phyloP scores from a whole-genome alignment of 2,113 vertebrate genomes.

The Carollia perspicillata region DNA sequence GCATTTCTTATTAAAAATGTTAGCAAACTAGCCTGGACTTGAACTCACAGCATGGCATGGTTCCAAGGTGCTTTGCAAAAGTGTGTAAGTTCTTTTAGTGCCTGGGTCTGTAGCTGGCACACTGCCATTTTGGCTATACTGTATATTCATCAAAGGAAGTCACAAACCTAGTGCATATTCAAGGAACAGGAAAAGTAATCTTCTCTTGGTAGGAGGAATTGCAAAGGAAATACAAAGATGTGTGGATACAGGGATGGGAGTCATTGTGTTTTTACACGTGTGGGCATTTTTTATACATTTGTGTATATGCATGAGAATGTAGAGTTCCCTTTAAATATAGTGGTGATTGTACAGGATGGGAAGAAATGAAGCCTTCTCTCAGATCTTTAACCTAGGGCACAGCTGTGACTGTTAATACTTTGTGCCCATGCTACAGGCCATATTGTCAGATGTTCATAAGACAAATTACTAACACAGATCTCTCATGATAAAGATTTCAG shows the following conservation, averaged over 20 bases:
- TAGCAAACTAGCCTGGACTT: background rate
- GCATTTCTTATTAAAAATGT: background rate
- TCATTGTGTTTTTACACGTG: background rate
- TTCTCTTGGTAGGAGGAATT: background rate
- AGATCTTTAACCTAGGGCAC: background rate
- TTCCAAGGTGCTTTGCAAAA: background rate
- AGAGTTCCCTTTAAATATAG: background rate
- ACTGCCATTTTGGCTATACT: background rate
- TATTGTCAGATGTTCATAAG: background rate
- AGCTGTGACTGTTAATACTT: background rate
- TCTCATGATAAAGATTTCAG: background rate
- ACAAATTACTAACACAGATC: background rate
- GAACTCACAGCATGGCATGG: fast-evolving
- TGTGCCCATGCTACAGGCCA: background rate
- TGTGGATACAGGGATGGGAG: fast-evolving
- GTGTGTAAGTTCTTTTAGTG: fast-evolving
- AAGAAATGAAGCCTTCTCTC: background rate
- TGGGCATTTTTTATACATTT: background rate
- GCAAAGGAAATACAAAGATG: background rate
- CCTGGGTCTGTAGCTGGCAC: background rate
- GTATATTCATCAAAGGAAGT: background rate
- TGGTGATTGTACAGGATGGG: background rate
- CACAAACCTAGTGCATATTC: background rate
- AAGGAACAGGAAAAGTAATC: background rate
- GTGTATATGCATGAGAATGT: background rate